Percentiles rank a stretch among this genome's conserved stretches.
Conservation (phyloP, 2,797 vertebrate genomes). For the Oceanodroma leucorhoa region DNA sequence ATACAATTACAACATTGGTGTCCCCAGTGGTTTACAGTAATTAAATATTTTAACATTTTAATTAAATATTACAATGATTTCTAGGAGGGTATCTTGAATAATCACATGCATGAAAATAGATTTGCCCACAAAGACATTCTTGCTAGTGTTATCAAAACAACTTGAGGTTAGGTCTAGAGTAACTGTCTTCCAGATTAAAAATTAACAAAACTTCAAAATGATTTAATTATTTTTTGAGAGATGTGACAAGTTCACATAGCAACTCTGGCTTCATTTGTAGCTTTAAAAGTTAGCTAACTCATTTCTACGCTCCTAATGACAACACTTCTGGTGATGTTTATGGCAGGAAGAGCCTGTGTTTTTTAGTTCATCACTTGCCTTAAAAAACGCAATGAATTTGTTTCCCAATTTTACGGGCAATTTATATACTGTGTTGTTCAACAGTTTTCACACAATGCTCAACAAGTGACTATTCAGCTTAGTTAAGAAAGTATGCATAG, state of each 20-base stretch:
- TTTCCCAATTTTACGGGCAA: not conserved
- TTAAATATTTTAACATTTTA: constrained; percentile 79
- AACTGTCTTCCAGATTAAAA: constrained; percentile 35
- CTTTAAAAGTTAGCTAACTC: constrained; percentile 39
- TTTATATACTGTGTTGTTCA: not conserved
- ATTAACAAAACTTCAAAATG: constrained; percentile 31
- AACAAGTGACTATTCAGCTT: not conserved
- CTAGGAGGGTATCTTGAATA: constrained; percentile 47
- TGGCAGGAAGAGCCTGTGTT: not conserved
- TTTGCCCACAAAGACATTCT: constrained; percentile 20
- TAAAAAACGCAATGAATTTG: not conserved
- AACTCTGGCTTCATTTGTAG: constrained; percentile 50
- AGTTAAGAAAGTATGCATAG: not conserved
- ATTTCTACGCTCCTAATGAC: not conserved
- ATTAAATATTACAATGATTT: constrained; percentile 75
- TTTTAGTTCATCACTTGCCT: not conserved
- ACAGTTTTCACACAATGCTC: not conserved
- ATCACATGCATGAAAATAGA: constrained; percentile 26
- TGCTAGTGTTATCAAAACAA: constrained; percentile 41
- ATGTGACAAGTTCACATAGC: not conserved
- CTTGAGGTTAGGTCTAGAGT: constrained; percentile 27
- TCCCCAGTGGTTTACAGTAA: constrained; percentile 70
- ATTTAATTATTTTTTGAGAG: constrained; percentile 39
- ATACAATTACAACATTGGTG: constrained; percentile 62
- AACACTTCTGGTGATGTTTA: not conserved